Percentiles rank a stretch among this genome's conserved stretches.
These are phyloP conservation scores for Brachionus rotundiformis DNA, from an alignment of 1,140 invertebrate species.

Conservation along the genomic window DNA sequence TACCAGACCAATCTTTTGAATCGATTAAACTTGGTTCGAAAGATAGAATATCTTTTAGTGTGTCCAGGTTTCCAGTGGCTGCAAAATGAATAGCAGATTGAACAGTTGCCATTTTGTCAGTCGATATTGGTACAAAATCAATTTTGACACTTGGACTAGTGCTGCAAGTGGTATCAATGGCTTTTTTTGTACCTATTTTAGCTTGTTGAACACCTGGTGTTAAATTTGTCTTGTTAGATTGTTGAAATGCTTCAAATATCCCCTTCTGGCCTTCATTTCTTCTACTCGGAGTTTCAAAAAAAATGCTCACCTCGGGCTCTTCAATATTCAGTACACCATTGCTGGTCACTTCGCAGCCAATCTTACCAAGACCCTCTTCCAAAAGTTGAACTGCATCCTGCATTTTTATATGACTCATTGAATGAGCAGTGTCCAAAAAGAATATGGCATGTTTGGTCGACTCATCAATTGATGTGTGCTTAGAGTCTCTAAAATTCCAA, in stretches of 20 bases:
- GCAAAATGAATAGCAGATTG: neutral
- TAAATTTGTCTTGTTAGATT: neutral
- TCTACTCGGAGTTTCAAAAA: neutral
- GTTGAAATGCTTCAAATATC: neutral
- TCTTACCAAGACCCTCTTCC: neutral
- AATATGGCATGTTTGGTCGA: neutral
- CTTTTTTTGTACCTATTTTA: neutral
- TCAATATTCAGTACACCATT: neutral
- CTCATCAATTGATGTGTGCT: neutral
- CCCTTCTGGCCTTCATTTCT: neutral
- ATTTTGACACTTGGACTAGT: neutral
- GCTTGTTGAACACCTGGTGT: neutral
- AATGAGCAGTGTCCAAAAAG: neutral
- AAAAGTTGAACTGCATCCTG: neutral
- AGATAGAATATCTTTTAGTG: neutral
- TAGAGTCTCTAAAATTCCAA: neutral
- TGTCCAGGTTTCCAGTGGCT: neutral
- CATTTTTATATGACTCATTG: neutral
- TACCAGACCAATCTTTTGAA: neutral
- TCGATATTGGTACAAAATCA: neutral
- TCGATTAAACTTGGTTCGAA: neutral
- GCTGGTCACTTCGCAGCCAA: neutral
- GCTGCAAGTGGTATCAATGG: neutral
- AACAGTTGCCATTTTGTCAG: neutral
- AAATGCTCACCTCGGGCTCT: neutral